These are phyloP conservation scores for Scolopax rusticola DNA, from an alignment of 2,797 vertebrate genomes.

Conservation along the genomic window DNA sequence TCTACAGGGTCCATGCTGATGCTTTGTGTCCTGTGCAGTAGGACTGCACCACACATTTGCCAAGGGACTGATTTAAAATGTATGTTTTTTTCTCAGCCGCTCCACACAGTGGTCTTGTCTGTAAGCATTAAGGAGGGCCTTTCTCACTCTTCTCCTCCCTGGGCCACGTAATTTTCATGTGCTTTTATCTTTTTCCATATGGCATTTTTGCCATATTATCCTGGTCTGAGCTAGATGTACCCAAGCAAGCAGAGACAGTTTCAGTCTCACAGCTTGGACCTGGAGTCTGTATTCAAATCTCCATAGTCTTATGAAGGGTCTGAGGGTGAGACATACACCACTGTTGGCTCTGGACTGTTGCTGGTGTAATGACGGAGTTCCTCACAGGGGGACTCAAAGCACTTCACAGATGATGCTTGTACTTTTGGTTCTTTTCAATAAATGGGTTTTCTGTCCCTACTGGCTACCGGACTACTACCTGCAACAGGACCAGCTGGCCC, in stretches of 20 bases:
- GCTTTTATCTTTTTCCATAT: background rate
- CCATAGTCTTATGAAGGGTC: background rate
- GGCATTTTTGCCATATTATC: background rate
- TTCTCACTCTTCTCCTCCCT: background rate
- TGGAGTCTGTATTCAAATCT: background rate
- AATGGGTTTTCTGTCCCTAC: conserved; percentile 12
- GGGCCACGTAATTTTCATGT: background rate
- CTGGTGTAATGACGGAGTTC: background rate
- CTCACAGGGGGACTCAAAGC: background rate
- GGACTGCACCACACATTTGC: background rate
- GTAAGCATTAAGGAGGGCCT: background rate
- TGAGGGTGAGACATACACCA: background rate
- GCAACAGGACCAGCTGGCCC: conserved; percentile 79
- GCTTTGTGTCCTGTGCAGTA: background rate
- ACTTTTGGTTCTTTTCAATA: background rate
- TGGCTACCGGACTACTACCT: conserved; percentile 77
- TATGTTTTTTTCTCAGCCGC: background rate
- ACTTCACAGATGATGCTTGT: background rate
- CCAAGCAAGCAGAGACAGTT: background rate
- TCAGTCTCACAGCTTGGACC: background rate
- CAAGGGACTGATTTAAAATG: background rate
- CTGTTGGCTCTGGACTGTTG: rapidly evolving
- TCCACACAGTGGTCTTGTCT: background rate
- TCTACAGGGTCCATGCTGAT: background rate
- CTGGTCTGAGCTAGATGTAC: background rate